A percentile compares a stretch with the other conserved stretches of the same genome.
Evolutionary conservation across 2,888 invertebrate genomes (phyloP).

Genomic region (Macrosiphum euphorbiae): DNA sequence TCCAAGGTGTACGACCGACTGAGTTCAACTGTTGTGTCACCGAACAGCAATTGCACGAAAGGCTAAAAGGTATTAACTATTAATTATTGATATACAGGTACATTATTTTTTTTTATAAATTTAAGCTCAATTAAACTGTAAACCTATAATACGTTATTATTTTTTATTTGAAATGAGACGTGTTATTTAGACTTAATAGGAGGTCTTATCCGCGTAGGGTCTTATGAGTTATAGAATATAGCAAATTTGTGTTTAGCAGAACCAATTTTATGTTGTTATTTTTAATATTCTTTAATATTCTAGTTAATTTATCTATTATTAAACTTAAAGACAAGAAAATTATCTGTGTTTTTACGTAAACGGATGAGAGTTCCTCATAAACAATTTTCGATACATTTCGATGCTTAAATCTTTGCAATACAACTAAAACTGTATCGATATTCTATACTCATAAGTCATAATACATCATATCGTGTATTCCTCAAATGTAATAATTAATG

Average conservation of each 20-base stretch:
- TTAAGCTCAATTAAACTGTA: background rate
- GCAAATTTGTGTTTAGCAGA: background rate
- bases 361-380: background rate
- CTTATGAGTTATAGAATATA: background rate
- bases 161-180: background rate
- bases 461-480: background rate
- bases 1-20: slow-evolving; percentile 75
- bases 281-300: background rate
- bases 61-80: slow-evolving; percentile 71
- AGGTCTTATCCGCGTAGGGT: background rate
- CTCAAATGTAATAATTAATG: background rate
- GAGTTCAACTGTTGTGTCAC: slow-evolving; percentile 74
- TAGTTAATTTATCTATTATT: background rate
- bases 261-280: background rate
- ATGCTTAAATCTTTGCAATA: background rate
- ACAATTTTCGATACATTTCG: background rate
- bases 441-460: background rate
- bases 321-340: background rate
- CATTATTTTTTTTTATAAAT: background rate
- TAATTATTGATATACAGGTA: background rate
- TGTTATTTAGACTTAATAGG: background rate
- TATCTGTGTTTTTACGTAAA: background rate
- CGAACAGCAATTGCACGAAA: slow-evolving; percentile 73
- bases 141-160: background rate
- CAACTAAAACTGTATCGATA: background rate